These are phyloP conservation scores for Osmerus eperlanus DNA, from an alignment of 2,113 vertebrate genomes.

Conservation along the genomic window DNA sequence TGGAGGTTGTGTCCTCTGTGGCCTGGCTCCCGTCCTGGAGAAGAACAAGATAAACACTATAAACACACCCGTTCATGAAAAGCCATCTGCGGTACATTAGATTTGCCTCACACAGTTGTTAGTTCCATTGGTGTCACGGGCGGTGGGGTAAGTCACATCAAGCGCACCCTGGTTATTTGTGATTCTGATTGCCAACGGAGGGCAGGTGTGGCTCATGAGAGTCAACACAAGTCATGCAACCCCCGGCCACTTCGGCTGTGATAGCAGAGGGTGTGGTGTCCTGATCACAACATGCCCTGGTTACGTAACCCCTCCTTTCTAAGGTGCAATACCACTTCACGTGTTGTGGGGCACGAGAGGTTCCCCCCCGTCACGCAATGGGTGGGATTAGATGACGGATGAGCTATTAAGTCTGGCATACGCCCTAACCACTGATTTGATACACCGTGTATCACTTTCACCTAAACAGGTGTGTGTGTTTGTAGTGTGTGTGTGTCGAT, in stretches of 20 bases:
- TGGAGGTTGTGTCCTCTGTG: slow-evolving; percentile 19
- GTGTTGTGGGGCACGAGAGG: background rate
- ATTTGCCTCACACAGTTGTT: too few relatives aligned
- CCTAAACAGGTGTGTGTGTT: background rate
- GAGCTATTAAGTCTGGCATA: background rate
- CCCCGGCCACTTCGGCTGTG: too few relatives aligned
- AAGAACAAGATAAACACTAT: background rate
- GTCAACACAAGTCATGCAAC: too few relatives aligned
- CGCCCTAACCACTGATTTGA: slow-evolving; percentile 2
- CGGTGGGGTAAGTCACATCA: background rate
- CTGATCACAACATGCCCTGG: too few relatives aligned
- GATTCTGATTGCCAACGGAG: too few relatives aligned
- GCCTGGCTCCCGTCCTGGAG: slow-evolving; percentile 46
- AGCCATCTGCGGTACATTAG: too few relatives aligned
- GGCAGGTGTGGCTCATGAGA: too few relatives aligned
- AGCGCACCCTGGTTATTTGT: too few relatives aligned
- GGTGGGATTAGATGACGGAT: background rate
- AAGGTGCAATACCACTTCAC: too few relatives aligned
- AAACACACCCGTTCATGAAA: background rate
- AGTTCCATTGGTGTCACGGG: too few relatives aligned
- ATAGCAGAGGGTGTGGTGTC: too few relatives aligned
- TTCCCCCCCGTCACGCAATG: background rate
- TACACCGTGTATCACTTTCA: background rate
- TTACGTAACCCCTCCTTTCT: too few relatives aligned
- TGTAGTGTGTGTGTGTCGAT: background rate